Evolutionary conservation across 2,113 vertebrate species (phyloP), one percentile per base, ranked within the genome.

Genomic region (Coptodon rendalli): DNA sequence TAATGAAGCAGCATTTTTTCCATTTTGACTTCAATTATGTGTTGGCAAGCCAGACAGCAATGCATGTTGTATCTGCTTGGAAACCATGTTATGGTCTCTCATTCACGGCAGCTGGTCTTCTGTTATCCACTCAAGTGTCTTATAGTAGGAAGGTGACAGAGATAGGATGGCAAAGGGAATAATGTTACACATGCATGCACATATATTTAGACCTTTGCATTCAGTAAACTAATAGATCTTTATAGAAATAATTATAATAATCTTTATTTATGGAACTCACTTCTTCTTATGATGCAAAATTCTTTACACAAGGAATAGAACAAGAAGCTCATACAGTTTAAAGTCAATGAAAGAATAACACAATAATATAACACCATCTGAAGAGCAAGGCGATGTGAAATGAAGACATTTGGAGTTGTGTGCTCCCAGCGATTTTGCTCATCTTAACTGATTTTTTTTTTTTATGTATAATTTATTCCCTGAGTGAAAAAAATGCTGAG

Each of bases 401-500:
- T 56, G 16, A 52, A 27, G 19, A 71, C 24, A 48, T 61, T 71
- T 52, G 22, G 9, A 34, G 34, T 29, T 76, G 5, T 81, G 27
- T 2, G 19, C 53, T 56, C 7, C 19, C 24, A 24, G 9, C 19
- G 31, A 68, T 79, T 78, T 38, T 38, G 40, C 50, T 6, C n/a
- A 78, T 57, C 17, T 52, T 52, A 52, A 12, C 3, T 50, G 1
- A 50, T 78, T 38, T 1, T 45, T 57, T 83, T 81, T 36, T 83
- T 81, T 36, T 4, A 71, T 38, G 24, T 59, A 7, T 34, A 9
- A 61, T 61, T 53, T 12, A 53, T 43, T 71, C 61, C 82, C 10
- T 4, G 34, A 78, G 76, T 29, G 19, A 68, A 73, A 81, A 82
- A 24, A 36, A 88, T 73, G 79, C 86, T 87, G 89, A 93, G 76